Percentiles rank a stretch among this genome's conserved stretches.
Evolutionary conservation across 2,113 vertebrate species (phyloP).

Genomic region (Hylia prasina): DNA sequence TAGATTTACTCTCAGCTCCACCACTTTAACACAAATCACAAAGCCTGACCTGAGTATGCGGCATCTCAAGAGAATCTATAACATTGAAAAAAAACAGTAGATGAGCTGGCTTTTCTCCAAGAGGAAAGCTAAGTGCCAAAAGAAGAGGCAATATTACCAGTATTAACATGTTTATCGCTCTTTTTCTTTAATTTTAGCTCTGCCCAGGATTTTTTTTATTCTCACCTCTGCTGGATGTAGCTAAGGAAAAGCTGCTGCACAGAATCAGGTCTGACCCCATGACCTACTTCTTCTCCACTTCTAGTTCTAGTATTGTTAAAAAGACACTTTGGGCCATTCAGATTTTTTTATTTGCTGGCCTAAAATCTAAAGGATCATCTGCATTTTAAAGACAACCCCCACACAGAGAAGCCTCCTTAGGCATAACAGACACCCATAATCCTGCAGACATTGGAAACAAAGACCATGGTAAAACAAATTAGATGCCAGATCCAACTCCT

Average conservation of each 20-base stretch:
- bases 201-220: neutral
- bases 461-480: neutral
- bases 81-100: neutral
- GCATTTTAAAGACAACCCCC: neutral
- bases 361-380: neutral
- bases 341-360: neutral
- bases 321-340: neutral
- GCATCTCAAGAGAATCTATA: slow-evolving; percentile 13
- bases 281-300: neutral
- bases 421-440: no score
- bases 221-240: neutral
- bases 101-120: slow-evolving; percentile 30
- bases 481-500: neutral
- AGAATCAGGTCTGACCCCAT: neutral
- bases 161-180: neutral
- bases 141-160: slow-evolving; percentile 7
- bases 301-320: neutral
- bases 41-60: neutral
- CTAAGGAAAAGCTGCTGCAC: neutral
- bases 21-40: neutral
- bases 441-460: neutral
- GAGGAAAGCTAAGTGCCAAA: neutral
- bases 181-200: neutral
- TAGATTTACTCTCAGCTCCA: neutral
- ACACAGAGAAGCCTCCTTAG: neutral